Percentiles rank a stretch among this genome's conserved stretches.
Conservation (phyloP, 2,113 vertebrate species). For the Pterophyllum scalare region DNA sequence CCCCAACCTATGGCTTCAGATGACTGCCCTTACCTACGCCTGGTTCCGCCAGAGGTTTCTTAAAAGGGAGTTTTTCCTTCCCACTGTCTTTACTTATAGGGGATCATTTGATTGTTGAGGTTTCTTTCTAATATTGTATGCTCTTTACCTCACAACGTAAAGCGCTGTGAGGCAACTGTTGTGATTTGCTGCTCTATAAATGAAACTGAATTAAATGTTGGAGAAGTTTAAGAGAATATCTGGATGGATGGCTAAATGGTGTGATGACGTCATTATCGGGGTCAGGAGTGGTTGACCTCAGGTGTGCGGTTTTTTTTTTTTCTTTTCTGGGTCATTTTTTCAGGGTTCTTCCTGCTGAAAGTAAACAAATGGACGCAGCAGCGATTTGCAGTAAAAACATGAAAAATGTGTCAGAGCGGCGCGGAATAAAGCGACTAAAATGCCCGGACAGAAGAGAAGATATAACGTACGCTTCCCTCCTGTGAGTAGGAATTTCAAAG, state of each 20-base stretch:
- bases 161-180: rapidly evolving
- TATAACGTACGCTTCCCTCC: slow-evolving; percentile 80
- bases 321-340: background rate
- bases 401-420: slow-evolving; percentile 35
- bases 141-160: rapidly evolving
- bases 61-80: background rate
- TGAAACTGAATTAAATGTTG: no score
- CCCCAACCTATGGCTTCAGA: background rate
- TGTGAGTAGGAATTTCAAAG: slow-evolving; percentile 60
- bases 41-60: background rate
- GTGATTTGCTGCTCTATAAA: background rate
- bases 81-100: no score
- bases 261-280: slow-evolving; percentile 30
- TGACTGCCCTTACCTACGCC: background rate
- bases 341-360: slow-evolving; percentile 62
- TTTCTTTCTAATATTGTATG: background rate
- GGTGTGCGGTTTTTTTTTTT: background rate
- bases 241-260: background rate
- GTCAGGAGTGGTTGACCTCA: slow-evolving; percentile 47
- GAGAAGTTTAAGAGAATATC: no score
- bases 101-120: background rate
- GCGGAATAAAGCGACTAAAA: slow-evolving; percentile 43
- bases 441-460: slow-evolving; percentile 78
- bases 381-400: slow-evolving; percentile 60
- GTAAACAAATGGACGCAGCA: slow-evolving; percentile 80